A percentile compares a stretch with the other conserved stretches of the same genome.
phyloP scores from a whole-genome alignment of 2,888 invertebrate species.

The Yponomeuta sedellus region DNA sequence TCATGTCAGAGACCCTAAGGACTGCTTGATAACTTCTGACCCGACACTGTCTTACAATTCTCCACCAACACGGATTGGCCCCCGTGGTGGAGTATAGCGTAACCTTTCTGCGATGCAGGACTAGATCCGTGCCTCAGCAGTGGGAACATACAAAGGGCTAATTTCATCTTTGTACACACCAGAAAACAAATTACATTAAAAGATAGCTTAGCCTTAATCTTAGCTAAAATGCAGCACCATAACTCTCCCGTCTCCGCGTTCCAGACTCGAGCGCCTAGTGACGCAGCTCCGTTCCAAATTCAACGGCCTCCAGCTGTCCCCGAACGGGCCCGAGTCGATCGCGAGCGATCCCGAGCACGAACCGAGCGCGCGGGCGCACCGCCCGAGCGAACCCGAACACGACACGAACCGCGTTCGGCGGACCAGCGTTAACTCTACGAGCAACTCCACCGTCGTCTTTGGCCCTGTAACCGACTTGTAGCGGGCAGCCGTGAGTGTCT shows the following conservation, averaged over 20 bases:
- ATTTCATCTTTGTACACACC: too few species aligned
- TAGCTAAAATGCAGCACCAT: neutral
- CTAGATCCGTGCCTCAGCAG: too few species aligned
- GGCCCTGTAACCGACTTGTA: slow-evolving; percentile 80
- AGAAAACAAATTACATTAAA: too few species aligned
- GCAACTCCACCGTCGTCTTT: slow-evolving; percentile 68
- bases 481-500: slow-evolving; percentile 42
- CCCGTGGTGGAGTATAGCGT: too few species aligned
- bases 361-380: slow-evolving; percentile 41
- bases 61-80: too few species aligned
- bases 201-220: too few species aligned
- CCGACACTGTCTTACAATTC: too few species aligned
- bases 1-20: too few species aligned
- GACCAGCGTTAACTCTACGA: slow-evolving; percentile 54
- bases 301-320: slow-evolving; percentile 52
- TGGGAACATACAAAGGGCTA: too few species aligned
- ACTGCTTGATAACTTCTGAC: too few species aligned
- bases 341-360: slow-evolving; percentile 66
- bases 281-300: slow-evolving; percentile 72
- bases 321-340: slow-evolving; percentile 63
- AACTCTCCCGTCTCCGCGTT: slow-evolving; percentile 25
- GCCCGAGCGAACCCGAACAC: slow-evolving; percentile 56
- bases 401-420: slow-evolving; percentile 50
- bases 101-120: too few species aligned
- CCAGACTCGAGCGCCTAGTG: slow-evolving; percentile 77